Conservation (phyloP, 1,140 invertebrate species). For the Meloidogyne chitwoodi region DNA sequence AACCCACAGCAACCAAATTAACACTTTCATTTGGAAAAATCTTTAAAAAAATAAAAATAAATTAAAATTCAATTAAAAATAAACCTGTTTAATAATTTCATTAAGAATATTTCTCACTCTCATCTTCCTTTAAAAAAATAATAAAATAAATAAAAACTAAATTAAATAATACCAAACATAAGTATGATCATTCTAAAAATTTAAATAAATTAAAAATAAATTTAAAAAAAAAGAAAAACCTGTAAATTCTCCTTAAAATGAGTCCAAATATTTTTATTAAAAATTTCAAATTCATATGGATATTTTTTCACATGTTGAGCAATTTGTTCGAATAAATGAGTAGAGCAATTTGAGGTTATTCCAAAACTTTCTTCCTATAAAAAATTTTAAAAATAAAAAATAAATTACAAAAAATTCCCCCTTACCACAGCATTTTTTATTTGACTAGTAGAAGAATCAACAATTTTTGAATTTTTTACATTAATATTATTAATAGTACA, state of each 20-base stretch:
- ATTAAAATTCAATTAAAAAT: background rate
- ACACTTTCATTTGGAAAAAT: slow-evolving; percentile 22
- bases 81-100: background rate
- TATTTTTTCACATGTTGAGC: background rate
- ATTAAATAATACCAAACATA: slow-evolving; percentile 19
- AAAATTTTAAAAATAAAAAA: background rate
- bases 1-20: slow-evolving; percentile 41
- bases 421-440: background rate
- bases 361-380: background rate
- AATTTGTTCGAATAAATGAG: background rate
- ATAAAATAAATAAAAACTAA: background rate
- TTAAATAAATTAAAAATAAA: background rate
- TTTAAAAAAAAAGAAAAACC: slow-evolving; percentile 16
- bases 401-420: too few species aligned
- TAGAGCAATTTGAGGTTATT: background rate
- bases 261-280: slow-evolving; percentile 21
- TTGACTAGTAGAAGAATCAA: background rate
- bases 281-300: slow-evolving; percentile 12
- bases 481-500: background rate
- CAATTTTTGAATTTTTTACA: background rate
- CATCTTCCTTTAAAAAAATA: slow-evolving; percentile 18
- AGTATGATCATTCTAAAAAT: slow-evolving; percentile 42
- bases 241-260: slow-evolving; percentile 23
- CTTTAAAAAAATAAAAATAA: slow-evolving; percentile 3
- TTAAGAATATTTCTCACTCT: background rate